Evolutionary conservation across 2,888 invertebrate species (phyloP).

Genomic region (Esperia sulphurella): DNA sequence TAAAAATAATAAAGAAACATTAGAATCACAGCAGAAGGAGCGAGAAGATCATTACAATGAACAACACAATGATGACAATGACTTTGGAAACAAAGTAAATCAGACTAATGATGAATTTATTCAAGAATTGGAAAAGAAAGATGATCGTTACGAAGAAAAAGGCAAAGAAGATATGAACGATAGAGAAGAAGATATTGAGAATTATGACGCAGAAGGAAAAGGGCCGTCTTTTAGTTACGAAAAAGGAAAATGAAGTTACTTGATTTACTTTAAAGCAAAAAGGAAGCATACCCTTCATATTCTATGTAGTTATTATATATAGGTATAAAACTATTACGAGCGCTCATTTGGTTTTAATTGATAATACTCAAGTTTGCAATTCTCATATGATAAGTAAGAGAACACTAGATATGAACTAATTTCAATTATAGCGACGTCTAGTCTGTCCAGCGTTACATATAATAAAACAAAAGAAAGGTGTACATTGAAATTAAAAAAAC

Average conservation of each 20-base stretch:
- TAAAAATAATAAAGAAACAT: slow-evolving; percentile 27
- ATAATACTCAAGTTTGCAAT: too few relatives aligned
- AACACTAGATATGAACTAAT: too few relatives aligned
- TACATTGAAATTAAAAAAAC: too few relatives aligned
- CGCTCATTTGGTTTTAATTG: too few relatives aligned
- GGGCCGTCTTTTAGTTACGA: slow-evolving; percentile 29
- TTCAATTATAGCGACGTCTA: too few relatives aligned
- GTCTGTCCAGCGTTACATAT: too few relatives aligned
- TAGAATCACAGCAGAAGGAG: slow-evolving; percentile 23
- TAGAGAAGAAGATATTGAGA: slow-evolving; percentile 24
- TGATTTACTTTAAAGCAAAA: too few relatives aligned
- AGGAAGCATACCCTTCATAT: too few relatives aligned
- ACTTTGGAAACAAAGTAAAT: slow-evolving; percentile 14
- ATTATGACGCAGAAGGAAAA: slow-evolving; percentile 27
- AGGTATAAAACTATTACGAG: too few relatives aligned
- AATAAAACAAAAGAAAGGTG: too few relatives aligned
- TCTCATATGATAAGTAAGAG: too few relatives aligned
- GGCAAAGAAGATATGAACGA: slow-evolving; percentile 25
- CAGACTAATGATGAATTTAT: slow-evolving; percentile 15
- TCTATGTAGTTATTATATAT: too few relatives aligned
- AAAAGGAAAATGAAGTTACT: neutral
- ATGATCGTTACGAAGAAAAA: slow-evolving; percentile 30
- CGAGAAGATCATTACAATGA: slow-evolving; percentile 30
- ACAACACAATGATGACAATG: slow-evolving; percentile 13
- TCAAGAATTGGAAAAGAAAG: slow-evolving; percentile 19